phyloP scores from a whole-genome alignment of 2,797 vertebrate genomes.

The Schizothorax lantsangensis region DNA sequence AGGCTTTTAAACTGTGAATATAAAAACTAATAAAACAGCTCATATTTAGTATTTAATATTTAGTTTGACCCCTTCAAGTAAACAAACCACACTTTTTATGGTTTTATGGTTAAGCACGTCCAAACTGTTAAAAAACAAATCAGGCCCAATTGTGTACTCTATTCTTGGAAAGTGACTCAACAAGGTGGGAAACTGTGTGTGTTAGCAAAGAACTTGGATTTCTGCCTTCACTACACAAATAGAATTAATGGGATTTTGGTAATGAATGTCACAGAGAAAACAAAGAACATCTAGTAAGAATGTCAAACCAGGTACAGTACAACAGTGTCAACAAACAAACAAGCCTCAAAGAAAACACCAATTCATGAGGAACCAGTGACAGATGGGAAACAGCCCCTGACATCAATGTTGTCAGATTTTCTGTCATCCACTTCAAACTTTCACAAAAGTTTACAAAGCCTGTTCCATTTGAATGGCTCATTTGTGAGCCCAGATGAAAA shows the following conservation, averaged over 20 bases:
- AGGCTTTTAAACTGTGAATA: background rate
- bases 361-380: constrained; percentile 32
- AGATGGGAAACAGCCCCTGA: constrained; percentile 43
- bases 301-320: constrained; percentile 13
- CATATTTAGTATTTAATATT: too few species aligned
- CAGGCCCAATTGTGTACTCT: background rate
- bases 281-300: background rate
- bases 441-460: constrained; percentile 26
- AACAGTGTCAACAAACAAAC: constrained; percentile 29
- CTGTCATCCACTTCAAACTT: constrained; percentile 32
- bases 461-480: constrained; percentile 27
- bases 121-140: background rate
- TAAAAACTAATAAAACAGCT: background rate
- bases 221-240: background rate
- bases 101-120: background rate
- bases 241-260: constrained; percentile 5
- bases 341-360: constrained; percentile 48
- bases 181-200: background rate
- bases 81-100: background rate
- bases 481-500: constrained; percentile 23
- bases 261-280: constrained; percentile 35
- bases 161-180: background rate
- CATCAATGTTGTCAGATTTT: constrained; percentile 38
- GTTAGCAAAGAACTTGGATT: background rate
- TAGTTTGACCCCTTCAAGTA: background rate